Evolutionary conservation across 2,113 vertebrate genomes (phyloP).

Genomic region (Vireo altiloquus): DNA sequence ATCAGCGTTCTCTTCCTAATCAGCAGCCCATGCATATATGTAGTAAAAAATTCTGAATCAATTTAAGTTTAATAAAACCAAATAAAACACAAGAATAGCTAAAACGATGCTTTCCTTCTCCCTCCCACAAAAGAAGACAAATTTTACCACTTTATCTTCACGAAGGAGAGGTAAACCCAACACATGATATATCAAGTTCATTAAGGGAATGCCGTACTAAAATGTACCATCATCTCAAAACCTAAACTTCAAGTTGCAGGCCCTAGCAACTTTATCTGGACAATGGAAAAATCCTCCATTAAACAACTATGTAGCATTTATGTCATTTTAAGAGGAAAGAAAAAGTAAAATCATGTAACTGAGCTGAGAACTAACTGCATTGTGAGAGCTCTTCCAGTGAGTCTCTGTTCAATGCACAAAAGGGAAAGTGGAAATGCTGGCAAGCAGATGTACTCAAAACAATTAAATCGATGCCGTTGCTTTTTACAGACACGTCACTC

Average conservation of each 20-base stretch:
- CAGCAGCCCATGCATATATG: not conserved
- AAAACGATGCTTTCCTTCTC: not conserved
- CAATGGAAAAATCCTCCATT: not conserved
- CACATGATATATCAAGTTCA: fast-evolving
- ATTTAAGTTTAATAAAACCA: not conserved
- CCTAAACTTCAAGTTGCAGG: not conserved
- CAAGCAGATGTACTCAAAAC: not conserved
- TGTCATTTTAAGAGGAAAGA: not conserved
- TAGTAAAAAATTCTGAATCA: not conserved
- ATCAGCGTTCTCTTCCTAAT: not conserved
- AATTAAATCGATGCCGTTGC: not conserved
- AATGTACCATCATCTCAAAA: not conserved
- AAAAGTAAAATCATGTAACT: not conserved
- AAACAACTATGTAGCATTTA: not conserved
- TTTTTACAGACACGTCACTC: not conserved
- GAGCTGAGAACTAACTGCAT: not conserved
- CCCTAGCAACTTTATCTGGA: not conserved
- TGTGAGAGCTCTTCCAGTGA: not conserved
- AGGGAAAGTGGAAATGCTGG: not conserved
- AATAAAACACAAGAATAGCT: not conserved
- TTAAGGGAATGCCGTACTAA: not conserved
- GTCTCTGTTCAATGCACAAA: not conserved
- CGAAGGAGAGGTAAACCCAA: not conserved
- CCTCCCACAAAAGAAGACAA: not conserved
- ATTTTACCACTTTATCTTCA: not conserved